Evolutionary conservation across 2,797 vertebrate species (phyloP).

Genomic region (Tokudaia muenninki): DNA sequence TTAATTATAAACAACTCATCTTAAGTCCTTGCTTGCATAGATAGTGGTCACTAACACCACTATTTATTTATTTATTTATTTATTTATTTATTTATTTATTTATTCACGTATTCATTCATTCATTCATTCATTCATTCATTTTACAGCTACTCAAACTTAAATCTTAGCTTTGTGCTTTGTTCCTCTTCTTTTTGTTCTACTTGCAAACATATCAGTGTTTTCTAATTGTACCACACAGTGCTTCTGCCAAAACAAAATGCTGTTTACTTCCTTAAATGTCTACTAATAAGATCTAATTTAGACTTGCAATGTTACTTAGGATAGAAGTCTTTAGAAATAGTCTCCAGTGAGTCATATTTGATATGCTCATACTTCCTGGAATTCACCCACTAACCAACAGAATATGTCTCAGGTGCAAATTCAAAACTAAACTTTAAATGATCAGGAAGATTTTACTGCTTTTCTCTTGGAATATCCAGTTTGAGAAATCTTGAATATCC

Average conservation of each 20-base stretch:
- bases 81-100: not conserved
- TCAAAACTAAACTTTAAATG: not conserved
- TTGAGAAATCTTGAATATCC: not conserved
- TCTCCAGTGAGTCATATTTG: not conserved
- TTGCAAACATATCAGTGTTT: not conserved
- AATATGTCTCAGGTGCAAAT: not conserved
- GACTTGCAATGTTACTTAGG: not conserved
- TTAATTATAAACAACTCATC: not conserved
- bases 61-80: not conserved
- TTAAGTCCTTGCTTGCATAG: not conserved
- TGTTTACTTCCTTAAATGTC: not conserved
- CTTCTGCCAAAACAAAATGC: not conserved
- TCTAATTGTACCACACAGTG: not conserved
- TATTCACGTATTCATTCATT: not conserved
- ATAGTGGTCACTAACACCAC: not conserved
- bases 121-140: not conserved
- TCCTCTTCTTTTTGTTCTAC: not conserved
- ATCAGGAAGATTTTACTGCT: not conserved
- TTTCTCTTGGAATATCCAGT: constrained; percentile 17
- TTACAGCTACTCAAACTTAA: not conserved
- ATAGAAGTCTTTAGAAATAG: not conserved
- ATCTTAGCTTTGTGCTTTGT: not conserved
- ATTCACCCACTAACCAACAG: not conserved
- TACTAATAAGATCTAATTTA: not conserved
- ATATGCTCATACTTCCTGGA: not conserved